Percentiles rank a stretch among this genome's conserved stretches.
phyloP scores from a whole-genome alignment of 2,888 invertebrate species.

The Metallyticus violacea region DNA sequence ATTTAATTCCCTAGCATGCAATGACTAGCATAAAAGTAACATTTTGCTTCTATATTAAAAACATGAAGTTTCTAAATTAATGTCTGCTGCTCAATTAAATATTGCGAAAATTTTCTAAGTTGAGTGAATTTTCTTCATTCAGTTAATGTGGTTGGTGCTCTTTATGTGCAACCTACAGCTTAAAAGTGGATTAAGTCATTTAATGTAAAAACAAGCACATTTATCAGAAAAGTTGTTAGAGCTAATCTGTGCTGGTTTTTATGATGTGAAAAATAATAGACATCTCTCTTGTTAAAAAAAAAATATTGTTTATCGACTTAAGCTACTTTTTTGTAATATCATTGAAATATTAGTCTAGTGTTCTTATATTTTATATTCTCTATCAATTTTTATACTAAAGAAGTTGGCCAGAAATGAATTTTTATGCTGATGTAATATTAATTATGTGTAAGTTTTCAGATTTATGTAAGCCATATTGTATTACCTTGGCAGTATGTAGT shows the following conservation, averaged over 20 bases:
- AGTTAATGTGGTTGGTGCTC: neutral
- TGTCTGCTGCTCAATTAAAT: no score
- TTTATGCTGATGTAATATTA: neutral
- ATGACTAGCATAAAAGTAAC: no score
- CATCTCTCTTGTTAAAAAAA: neutral
- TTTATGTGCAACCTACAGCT: neutral
- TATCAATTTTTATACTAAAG: neutral
- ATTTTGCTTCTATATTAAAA: neutral
- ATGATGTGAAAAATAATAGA: neutral
- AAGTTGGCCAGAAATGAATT: neutral
- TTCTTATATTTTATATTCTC: neutral
- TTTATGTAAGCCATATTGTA: neutral
- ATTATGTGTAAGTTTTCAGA: neutral
- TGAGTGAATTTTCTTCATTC: neutral
- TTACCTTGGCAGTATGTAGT: neutral
- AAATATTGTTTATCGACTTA: neutral
- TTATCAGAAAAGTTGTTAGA: neutral
- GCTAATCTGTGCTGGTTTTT: neutral
- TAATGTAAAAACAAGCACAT: neutral
- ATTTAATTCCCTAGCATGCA: no score
- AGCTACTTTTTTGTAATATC: neutral
- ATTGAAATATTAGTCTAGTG: neutral
- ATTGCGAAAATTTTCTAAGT: neutral
- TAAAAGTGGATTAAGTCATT: neutral
- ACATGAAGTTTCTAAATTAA: neutral